phyloP scores from a whole-genome alignment of 2,113 vertebrate genomes.

The Corydoras maculifer region DNA sequence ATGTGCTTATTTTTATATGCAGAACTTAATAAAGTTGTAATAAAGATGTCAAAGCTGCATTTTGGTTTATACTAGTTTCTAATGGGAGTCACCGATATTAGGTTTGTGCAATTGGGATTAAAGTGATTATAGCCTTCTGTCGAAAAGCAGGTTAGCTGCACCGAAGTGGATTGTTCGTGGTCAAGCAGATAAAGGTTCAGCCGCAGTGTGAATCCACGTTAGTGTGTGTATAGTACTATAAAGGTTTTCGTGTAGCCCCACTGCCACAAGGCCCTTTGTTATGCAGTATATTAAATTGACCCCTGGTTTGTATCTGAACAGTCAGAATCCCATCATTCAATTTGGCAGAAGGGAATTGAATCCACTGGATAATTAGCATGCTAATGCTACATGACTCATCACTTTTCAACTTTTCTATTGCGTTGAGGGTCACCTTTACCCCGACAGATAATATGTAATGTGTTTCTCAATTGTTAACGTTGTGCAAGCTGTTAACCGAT shows the following conservation, averaged over 20 bases:
- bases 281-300: too few species aligned
- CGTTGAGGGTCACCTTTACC: background rate
- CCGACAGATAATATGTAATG: background rate
- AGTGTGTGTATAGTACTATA: background rate
- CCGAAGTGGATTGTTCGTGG: background rate
- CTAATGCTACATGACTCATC: slow-evolving; percentile 57
- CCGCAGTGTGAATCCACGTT: too few species aligned
- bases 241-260: too few species aligned
- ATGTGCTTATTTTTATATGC: too few species aligned
- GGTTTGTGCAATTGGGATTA: slow-evolving; percentile 41
- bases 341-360: too few species aligned
- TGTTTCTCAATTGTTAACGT: background rate
- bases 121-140: slow-evolving; percentile 46
- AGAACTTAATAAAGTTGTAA: too few species aligned
- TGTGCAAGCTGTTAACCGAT: background rate
- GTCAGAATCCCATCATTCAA: too few species aligned
- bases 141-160: slow-evolving; percentile 45
- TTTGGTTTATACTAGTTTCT: slow-evolving; percentile 6
- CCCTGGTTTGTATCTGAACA: too few species aligned
- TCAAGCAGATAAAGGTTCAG: background rate
- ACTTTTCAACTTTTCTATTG: slow-evolving; percentile 36
- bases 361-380: slow-evolving; percentile 22
- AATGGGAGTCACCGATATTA: slow-evolving; percentile 16
- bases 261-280: too few species aligned
- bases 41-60: background rate